phyloP scores from a whole-genome alignment of 2,888 invertebrate species.

The Drosophila ezoana region DNA sequence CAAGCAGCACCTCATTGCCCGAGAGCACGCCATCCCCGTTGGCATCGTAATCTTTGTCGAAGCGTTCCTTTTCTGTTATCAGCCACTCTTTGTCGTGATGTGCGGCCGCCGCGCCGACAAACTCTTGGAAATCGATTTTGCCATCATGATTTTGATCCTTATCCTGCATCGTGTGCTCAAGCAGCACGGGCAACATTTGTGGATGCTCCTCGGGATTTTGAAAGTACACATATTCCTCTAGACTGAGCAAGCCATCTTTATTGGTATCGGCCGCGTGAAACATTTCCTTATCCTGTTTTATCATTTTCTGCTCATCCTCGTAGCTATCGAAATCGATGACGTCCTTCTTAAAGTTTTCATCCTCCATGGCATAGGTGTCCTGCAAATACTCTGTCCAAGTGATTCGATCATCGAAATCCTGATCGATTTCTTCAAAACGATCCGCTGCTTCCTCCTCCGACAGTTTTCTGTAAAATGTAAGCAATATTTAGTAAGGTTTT shows the following conservation, averaged over 20 bases:
- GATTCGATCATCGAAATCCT: conserved; percentile 91
- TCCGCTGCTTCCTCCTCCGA: conserved; percentile 95
- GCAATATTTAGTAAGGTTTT: conserved; percentile 6
- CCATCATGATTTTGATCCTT: conserved; percentile 95
- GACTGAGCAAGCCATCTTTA: conserved; percentile 90
- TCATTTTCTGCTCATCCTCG: conserved; percentile 87
- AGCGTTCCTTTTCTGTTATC: conserved; percentile 91
- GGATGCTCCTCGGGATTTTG: conserved; percentile 97
- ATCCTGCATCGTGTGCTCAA: conserved; percentile 93
- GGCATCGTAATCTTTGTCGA: conserved; percentile 93
- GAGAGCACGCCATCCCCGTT: conserved; percentile 93
- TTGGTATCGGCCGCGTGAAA: conserved; percentile 94
- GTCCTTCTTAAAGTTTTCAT: conserved; percentile 85
- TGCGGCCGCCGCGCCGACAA: conserved; percentile 85
- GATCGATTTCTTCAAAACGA: conserved; percentile 93
- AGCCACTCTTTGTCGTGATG: conserved; percentile 91
- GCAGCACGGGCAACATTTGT: conserved; percentile 92
- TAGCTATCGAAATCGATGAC: conserved; percentile 85
- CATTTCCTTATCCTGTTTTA: conserved; percentile 93
- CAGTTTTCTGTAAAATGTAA: conserved; percentile 87
- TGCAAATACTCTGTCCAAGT: conserved; percentile 96
- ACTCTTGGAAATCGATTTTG: conserved; percentile 90
- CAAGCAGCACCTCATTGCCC: conserved; percentile 87
- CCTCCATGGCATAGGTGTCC: conserved; percentile 93
- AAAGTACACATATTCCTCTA: conserved; percentile 94